Conservation (phyloP, 2,888 invertebrate genomes). For the Cephus spinipes region DNA sequence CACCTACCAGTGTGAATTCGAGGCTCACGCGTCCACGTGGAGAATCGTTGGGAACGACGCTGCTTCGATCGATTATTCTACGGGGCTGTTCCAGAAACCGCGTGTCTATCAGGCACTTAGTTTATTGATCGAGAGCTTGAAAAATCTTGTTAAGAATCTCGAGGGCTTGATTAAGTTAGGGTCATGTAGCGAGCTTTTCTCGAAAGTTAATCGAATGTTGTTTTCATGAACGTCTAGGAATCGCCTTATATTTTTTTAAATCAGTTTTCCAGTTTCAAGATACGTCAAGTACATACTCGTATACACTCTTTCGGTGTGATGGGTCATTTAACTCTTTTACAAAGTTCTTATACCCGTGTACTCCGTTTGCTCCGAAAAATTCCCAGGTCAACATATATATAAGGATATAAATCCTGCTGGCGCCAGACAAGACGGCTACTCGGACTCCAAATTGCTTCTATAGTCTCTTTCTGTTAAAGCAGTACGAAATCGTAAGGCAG, state of each 20-base stretch:
- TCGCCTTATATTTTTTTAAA: no score
- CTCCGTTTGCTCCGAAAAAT: not conserved
- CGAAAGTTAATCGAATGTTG: not conserved
- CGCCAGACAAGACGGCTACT: not conserved
- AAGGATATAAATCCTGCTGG: not conserved
- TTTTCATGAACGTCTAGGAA: not conserved
- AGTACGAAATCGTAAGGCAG: not conserved
- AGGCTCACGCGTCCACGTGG: not conserved
- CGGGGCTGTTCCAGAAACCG: not conserved
- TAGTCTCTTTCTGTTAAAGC: not conserved
- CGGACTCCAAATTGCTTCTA: not conserved
- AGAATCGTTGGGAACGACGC: not conserved
- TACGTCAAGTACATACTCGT: not conserved
- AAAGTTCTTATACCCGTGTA: not conserved
- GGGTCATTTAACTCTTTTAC: not conserved
- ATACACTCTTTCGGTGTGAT: not conserved
- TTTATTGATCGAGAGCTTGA: not conserved
- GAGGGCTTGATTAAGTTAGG: not conserved
- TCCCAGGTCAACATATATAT: not conserved
- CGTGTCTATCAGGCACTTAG: not conserved
- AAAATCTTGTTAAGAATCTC: not conserved
- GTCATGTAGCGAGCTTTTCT: not conserved
- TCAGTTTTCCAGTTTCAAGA: not conserved
- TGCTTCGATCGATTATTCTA: not conserved
- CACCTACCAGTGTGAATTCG: not conserved